Evolutionary conservation across 1,140 invertebrate genomes (phyloP), one percentile per base, ranked within the genome.

Genomic region (Mycetomoellerius zeteki): DNA sequence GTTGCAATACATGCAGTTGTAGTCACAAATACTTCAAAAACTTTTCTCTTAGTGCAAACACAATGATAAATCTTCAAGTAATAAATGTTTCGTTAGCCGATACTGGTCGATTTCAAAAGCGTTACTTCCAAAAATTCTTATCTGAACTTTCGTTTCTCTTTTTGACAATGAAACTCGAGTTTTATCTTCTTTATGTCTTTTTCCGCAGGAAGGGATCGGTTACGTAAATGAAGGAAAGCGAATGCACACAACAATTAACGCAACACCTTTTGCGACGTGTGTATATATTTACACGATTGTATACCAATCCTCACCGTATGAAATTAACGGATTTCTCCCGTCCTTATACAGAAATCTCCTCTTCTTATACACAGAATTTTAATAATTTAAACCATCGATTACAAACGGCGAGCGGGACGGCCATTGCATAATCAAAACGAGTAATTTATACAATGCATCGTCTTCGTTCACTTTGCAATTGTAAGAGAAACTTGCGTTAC

Each of bases 241-340:
- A 84, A 73, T 60, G 54, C 69, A 80, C 24, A 69, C 37, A 37
- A 84, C 24, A 84, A 84, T 47, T 27, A 73, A 78, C 37, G 19
- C 65, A 75, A 75, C 30, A 58, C 8, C 21, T 69, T 84, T 75
- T 84, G 24, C 69, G 69, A 84, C 54, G 37, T 89, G 62, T 88
- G 58, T 90, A 75, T 89, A 92, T 92, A 93, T 93, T 92, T 93
- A 92, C 92, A 93, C 80, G 82, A 91, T 93, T 90, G 86, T 87
- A 50, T 85, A 87, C 67, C 75, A 91, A 90, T 90, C 47, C 82
- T 88, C 62, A 81, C 81, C 72, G 85, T 93, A 93, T 86, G 92
- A 93, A 93, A 93, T 92, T 89, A 92, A 89, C 76, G 78, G 72
- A 90, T 86, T 30, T 85, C 65, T 78, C 71, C 64, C 43, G 47